Percentiles rank a stretch among this genome's conserved stretches.
Evolutionary conservation across 1,140 invertebrate species (phyloP).

Genomic region (Arion vulgaris): DNA sequence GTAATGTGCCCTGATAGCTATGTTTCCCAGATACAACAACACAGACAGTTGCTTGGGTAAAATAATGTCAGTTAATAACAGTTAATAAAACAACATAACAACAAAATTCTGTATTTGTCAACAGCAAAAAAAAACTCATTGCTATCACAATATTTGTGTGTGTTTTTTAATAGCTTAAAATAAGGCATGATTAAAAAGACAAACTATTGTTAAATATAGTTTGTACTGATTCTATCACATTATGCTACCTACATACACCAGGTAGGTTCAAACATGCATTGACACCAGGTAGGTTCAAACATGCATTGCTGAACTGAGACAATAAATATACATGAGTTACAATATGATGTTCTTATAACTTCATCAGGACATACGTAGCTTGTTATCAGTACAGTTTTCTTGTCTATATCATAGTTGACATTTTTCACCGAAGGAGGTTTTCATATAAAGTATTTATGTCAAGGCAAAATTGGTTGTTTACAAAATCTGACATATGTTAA

Average conservation of each 20-base stretch:
- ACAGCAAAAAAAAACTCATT: not conserved
- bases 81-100: not conserved
- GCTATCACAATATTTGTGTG: not conserved
- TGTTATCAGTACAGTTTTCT: not conserved
- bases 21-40: not conserved
- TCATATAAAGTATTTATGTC: too few relatives aligned
- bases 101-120: not conserved
- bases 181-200: not conserved
- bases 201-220: not conserved
- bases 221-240: constrained; percentile 25
- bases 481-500: too few relatives aligned
- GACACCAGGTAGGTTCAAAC: too few relatives aligned
- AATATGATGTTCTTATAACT: not conserved
- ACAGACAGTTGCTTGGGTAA: not conserved
- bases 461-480: too few relatives aligned
- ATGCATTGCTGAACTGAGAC: not conserved
- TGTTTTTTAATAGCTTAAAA: not conserved
- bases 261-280: not conserved
- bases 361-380: not conserved
- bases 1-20: too few relatives aligned
- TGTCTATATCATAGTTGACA: not conserved
- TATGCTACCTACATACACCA: constrained; percentile 5
- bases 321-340: not conserved
- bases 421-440: too few relatives aligned
- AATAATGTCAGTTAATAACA: not conserved